Conservation (phyloP, 2,113 vertebrate species). For the Neodontobutis hainanensis region DNA sequence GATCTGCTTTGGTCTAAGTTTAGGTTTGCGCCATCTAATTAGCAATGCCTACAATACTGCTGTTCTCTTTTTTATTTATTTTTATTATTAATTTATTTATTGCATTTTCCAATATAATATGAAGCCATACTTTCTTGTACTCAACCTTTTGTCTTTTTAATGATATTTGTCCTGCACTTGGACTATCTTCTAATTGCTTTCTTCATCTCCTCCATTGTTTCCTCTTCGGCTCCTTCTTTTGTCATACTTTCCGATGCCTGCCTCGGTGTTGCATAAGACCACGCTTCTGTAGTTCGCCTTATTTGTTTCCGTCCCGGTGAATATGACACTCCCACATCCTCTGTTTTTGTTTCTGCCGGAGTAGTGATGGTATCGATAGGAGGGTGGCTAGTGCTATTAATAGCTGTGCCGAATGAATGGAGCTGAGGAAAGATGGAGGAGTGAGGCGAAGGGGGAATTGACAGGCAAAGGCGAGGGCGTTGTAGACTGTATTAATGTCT, state of each 20-base stretch:
- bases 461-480: slow-evolving; percentile 18
- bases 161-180: background rate
- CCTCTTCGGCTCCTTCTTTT: background rate
- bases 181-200: background rate
- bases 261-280: slow-evolving; percentile 47
- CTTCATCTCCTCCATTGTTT: slow-evolving; percentile 1
- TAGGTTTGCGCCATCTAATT: too few species aligned
- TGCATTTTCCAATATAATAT: too few species aligned
- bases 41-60: too few species aligned
- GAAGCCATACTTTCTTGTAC: background rate
- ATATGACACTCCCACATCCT: slow-evolving; percentile 59
- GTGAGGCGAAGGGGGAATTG: slow-evolving; percentile 42
- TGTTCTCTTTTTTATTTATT: too few species aligned
- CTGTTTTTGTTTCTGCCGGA: slow-evolving; percentile 45
- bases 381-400: slow-evolving; percentile 65
- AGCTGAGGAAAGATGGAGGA: slow-evolving; percentile 46
- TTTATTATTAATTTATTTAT: too few species aligned
- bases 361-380: slow-evolving; percentile 75
- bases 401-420: slow-evolving; percentile 70
- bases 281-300: slow-evolving; percentile 33
- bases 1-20: too few species aligned
- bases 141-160: background rate
- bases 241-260: slow-evolving; percentile 7
- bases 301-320: slow-evolving; percentile 54
- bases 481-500: slow-evolving; percentile 58